A percentile compares a stretch with the other conserved stretches of the same genome.
These are phyloP conservation scores for Pomatorhinus ruficollis DNA, from an alignment of 2,113 vertebrate species.

Conservation along the genomic window DNA sequence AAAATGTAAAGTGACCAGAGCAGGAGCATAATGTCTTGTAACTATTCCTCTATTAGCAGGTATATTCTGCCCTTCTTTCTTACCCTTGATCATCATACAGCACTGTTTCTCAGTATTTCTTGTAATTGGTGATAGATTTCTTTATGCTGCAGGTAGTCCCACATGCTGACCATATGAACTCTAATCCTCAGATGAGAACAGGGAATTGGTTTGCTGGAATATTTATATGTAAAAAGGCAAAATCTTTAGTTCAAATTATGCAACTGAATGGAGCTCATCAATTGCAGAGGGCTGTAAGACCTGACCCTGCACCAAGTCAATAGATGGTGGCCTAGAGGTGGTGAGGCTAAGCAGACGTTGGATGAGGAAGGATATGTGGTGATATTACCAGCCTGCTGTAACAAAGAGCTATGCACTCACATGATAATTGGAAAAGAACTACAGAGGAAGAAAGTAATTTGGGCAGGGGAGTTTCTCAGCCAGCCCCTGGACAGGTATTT, in stretches of 20 bases:
- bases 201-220: not conserved
- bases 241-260: not conserved
- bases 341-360: not conserved
- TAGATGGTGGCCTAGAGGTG: not conserved
- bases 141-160: not conserved
- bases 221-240: not conserved
- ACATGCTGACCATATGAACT: not conserved
- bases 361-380: not conserved
- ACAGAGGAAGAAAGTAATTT: not conserved
- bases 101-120: not conserved
- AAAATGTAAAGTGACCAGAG: not conserved
- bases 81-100: not conserved
- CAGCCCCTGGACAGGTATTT: fast-evolving
- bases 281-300: not conserved
- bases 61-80: not conserved
- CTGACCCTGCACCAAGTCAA: not conserved
- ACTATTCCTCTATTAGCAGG: not conserved
- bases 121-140: not conserved
- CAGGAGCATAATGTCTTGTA: not conserved
- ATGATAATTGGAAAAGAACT: not conserved
- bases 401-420: not conserved
- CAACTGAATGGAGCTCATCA: not conserved
- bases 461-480: not conserved
- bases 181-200: not conserved
- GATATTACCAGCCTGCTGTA: not conserved